A percentile compares a stretch with the other conserved stretches of the same genome.
phyloP scores from a whole-genome alignment of 2,888 invertebrate species.

The Troglohyphantes excavatus region DNA sequence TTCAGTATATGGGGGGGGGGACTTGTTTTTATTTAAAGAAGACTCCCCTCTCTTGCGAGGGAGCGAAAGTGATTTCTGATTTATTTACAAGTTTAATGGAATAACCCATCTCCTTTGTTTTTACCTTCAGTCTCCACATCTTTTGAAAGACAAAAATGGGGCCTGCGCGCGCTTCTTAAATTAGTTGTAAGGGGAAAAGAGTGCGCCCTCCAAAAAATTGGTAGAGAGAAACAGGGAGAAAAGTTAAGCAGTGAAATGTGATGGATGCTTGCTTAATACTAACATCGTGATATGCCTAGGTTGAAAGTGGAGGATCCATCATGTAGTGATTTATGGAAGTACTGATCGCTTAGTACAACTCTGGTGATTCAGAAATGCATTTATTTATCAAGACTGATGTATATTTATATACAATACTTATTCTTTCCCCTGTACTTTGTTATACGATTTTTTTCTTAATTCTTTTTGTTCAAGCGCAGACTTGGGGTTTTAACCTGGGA shows the following conservation, averaged over 20 bases:
- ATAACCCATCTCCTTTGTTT: conserved; percentile 68
- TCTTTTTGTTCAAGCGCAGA: neutral
- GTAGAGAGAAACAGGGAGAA: conserved; percentile 9
- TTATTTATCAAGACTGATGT: conserved; percentile 76
- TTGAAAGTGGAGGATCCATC: conserved; percentile 71
- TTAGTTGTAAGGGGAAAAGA: conserved; percentile 67
- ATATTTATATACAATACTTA: conserved; percentile 73
- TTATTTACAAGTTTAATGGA: conserved; percentile 77
- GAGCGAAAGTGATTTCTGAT: conserved; percentile 76
- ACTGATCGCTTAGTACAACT: conserved; percentile 73
- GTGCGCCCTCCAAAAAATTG: neutral
- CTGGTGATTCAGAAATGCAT: conserved; percentile 74
- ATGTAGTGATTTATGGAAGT: conserved; percentile 73
- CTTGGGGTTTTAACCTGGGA: conserved; percentile 52
- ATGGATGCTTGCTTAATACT: conserved; percentile 77
- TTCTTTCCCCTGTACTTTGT: conserved; percentile 23
- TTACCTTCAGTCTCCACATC: conserved; percentile 32
- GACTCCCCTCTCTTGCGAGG: conserved; percentile 34
- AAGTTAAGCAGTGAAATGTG: conserved; percentile 71
- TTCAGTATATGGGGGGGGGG: conserved; percentile 35
- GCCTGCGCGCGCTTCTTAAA: conserved; percentile 51
- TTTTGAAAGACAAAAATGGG: conserved; percentile 47
- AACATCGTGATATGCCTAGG: conserved; percentile 71
- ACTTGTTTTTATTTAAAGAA: conserved; percentile 66
- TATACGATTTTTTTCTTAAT: conserved; percentile 9